Base-by-base conservation (phyloP, 2,888 invertebrate genomes). In the Subacronicta megacephala region DNA sequence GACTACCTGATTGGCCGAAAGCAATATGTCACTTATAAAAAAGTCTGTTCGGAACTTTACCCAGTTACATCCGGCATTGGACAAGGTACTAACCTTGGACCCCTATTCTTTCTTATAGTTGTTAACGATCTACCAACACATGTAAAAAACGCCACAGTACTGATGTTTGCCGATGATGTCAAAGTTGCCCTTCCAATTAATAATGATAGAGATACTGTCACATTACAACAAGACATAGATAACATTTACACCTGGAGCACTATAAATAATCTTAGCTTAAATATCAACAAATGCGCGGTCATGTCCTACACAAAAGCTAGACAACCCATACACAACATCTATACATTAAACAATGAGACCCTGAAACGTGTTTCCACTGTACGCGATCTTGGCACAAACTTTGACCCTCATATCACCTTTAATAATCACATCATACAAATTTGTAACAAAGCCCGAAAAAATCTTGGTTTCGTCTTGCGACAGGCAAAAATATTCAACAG, bases 1-100 rank as follows among this genome's bases (percentile, higher is more conserved):
- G 42, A 10, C 15, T 43, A 56, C 16, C 12, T 52, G 4, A 20
- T 20, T 5, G 16, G 20, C 3, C 17, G 23, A 3, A 38, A 33
- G 23, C 20, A 55, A 50, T 36, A 29, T 15, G 15, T 36, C 1
- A 18, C n/a, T 7, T 29, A 37, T 16, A 9, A 31, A 31, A 15
- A 13, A 17, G 13, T 4, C 4, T 12, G 31, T 9, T 37, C 20
- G 0, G 37, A 51, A 15, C 7, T 2, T 10, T 52, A 37, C 13
- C 13, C 16, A 0, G 3, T 37, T 10, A 13, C 7, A 20, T 50
- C 29, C 13, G 16, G 36, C 6, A 37, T 55, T 26, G n/a, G 12
- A 3, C 42, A 55, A 7, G 36, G 42, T n/a, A 42, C n/a, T 55
- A 51, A 29, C 31, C 16, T 29, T 5, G 29, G 51, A 9, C 51